Base-by-base conservation (phyloP, 2,888 invertebrate genomes). In the Tiliacea citrago region DNA sequence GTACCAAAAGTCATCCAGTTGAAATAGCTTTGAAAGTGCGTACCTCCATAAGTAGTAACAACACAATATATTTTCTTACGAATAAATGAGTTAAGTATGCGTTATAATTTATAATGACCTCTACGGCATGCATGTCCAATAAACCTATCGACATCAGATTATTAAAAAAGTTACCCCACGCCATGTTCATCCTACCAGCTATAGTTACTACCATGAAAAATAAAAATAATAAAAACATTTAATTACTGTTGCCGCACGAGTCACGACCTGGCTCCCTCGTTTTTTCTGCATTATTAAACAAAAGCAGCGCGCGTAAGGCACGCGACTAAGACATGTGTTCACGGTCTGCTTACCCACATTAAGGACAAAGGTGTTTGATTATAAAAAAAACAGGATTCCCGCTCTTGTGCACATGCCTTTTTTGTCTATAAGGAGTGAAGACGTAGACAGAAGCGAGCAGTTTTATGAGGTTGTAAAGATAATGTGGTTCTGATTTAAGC, bases 321-420 rank as follows among this genome's bases (percentile, higher is more conserved):
- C 93, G 92, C 91, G 93, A 88, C 91, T 82, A 89, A 92, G 91
- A 91, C 88, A 88, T 88, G 86, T 88, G 89, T 90, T 85, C 87
- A 91, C 90, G 91, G 88, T 91, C 89, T 86, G 89, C 69, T 88
- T 86, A 82, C 49, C 86, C 88, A 87, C 86, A 89, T 84, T 85
- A 83, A 85, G 87, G 85, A 89, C 89, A 91, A 91, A 92, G 91
- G 92, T 88, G 87, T 82, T 90, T 85, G 77, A 85, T 85, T 88
- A 77, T 77, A 77, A 87, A 91, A 51, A 90, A 90, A 88, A 85
- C 93, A 93, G 93, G 93, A 94, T 89, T 83, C 90, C 85, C 92
- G 93, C 90, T 92, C 88, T 88, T 89, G 77, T 93, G 92, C 88
- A 89, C 93, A 93, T 91, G 90, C 85, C 77, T 87, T 91, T 91